A percentile compares a stretch with the other conserved stretches of the same genome.
Conservation (phyloP, 2,797 vertebrate species). For the Melanotaenia parkinsoni region DNA sequence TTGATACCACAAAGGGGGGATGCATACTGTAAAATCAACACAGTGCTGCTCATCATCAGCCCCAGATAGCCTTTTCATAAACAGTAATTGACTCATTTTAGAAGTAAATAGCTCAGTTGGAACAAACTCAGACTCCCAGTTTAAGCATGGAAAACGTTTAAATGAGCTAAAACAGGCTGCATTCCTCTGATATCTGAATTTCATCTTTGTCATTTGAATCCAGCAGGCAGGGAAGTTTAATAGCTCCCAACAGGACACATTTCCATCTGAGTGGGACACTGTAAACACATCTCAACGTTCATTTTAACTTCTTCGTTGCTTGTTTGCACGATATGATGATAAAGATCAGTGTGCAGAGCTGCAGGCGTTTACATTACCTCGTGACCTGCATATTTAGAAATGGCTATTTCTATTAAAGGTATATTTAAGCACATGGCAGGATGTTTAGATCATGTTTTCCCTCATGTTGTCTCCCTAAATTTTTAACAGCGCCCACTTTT, state of each 20-base stretch:
- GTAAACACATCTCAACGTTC: not conserved
- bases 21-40: not conserved
- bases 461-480: not conserved
- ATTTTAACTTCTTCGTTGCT: not conserved
- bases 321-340: not conserved
- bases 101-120: constrained; percentile 9
- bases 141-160: not conserved
- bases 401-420: not conserved
- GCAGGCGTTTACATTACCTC: not conserved
- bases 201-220: constrained; percentile 18
- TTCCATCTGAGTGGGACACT: not conserved
- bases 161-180: constrained; percentile 1
- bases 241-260: not conserved
- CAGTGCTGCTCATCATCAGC: not conserved
- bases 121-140: not conserved
- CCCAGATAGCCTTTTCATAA: not conserved
- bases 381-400: not conserved
- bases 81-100: constrained; percentile 12
- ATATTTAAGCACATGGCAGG: not conserved
- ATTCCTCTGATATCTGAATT: constrained; percentile 18
- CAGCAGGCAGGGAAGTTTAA: constrained; percentile 21
- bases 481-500: no score
- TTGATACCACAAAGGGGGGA: no score
- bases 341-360: not conserved
- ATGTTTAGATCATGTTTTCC: not conserved